phyloP scores from a whole-genome alignment of 2,113 vertebrate species.

The Tichodroma muraria region DNA sequence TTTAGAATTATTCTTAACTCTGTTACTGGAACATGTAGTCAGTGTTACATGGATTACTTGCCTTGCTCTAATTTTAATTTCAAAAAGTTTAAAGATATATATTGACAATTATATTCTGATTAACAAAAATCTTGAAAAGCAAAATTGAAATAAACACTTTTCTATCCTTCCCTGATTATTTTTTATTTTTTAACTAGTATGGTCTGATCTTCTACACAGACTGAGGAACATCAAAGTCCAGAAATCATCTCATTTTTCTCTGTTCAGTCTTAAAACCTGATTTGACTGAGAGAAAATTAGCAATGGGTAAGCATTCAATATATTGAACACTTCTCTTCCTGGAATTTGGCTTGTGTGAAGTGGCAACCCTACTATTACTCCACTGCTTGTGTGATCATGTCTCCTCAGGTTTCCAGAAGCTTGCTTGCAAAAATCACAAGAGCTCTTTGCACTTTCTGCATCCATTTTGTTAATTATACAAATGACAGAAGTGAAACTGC shows the following conservation, averaged over 20 bases:
- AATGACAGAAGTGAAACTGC: not conserved
- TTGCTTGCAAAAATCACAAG: not conserved
- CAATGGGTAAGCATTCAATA: not conserved
- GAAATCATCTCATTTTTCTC: not conserved
- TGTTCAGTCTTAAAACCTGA: not conserved
- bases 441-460: not conserved
- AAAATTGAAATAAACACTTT: not conserved
- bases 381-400: not conserved
- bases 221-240: not conserved
- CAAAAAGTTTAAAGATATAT: not conserved
- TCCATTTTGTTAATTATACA: not conserved
- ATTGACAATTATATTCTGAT: not conserved
- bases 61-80: not conserved
- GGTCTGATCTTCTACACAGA: not conserved
- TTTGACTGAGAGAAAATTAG: not conserved
- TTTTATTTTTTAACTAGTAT: rapidly evolving
- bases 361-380: not conserved
- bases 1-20: not conserved
- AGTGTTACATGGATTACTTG: not conserved
- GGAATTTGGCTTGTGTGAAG: not conserved
- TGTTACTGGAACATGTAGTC: not conserved
- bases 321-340: not conserved
- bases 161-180: not conserved
- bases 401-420: not conserved
- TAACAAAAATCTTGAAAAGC: not conserved